Base-by-base conservation (phyloP, 2,888 invertebrate species). In the Euzetes globulus region DNA sequence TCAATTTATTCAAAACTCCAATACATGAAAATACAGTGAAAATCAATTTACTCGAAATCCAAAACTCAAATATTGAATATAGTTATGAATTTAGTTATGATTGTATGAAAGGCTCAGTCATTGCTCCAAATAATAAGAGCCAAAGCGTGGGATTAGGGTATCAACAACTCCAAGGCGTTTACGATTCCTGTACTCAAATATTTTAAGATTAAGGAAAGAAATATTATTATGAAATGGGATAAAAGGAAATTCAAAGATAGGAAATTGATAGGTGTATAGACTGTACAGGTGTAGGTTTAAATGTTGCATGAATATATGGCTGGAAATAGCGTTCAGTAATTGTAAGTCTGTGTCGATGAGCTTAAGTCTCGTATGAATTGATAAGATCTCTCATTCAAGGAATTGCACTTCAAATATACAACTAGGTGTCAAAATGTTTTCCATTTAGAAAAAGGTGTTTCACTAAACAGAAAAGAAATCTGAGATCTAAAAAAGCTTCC, bases 21-120 rank as follows among this genome's bases (percentile, higher is more conserved):
- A 41, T 9, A 55, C 5, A 25, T 55, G 1, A 17, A 55, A 55
- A 55, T 55, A 55, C 55, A 55, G 55, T 22, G 11, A 55, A 55
- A 55, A 55, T 55, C 55, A 55, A 55, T 55, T 55, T 55, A 55
- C 19, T n/a, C 50, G 55, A 4, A 55, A 55, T 22, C 22, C 7
- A 55, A 55, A 55, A 55, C 55, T 55, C 55, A 55, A 55, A 55
- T 55, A 55, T 55, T 55, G 55, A 22, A 55, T 50, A 19, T 50
- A 50, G 19, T 50, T 41, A 41, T 41, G 41, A 41, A 50, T 55
- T 22, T 2, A 55, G 25, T 55, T 55, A 22, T 50, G 55, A 55
- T 9, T 41, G 41, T 41, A 55, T 22, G 25, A 55, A 55, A 55
- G 55, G 25, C 55, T 22, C 55, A 55, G 25, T 22, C 55, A 55